A percentile compares a stretch with the other conserved stretches of the same genome.
Evolutionary conservation across 2,113 vertebrate species (phyloP).

Genomic region (Chaetodon auriga): DNA sequence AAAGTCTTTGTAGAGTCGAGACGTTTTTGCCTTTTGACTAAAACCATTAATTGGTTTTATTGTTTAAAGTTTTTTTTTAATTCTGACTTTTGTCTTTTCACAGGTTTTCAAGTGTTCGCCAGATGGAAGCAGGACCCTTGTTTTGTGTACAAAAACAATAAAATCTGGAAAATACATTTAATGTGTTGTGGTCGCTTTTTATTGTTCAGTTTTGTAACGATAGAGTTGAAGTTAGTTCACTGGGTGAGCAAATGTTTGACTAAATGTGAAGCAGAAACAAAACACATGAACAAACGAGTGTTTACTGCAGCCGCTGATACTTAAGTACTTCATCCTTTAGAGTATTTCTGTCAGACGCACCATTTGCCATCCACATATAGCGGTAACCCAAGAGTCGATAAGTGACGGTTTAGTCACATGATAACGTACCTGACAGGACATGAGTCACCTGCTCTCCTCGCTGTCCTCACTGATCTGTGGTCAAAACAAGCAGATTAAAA

Average conservation of each 20-base stretch:
- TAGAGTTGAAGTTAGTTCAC: background rate
- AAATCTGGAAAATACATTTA: slow-evolving; percentile 72
- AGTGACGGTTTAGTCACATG: too few species aligned
- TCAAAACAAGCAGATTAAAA: too few species aligned
- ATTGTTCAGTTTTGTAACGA: background rate
- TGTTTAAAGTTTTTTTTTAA: background rate
- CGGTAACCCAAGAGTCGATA: background rate
- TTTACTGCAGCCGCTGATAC: too few species aligned
- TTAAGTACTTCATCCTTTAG: too few species aligned
- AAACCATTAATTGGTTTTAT: background rate
- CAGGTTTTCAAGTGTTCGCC: slow-evolving; percentile 64
- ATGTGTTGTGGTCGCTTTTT: background rate
- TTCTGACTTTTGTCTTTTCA: slow-evolving; percentile 18
- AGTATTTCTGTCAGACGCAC: too few species aligned
- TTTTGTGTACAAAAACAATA: slow-evolving; percentile 86
- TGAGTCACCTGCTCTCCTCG: too few species aligned
- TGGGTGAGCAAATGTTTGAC: background rate
- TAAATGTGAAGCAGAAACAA: too few species aligned
- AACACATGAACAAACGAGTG: too few species aligned
- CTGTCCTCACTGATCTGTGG: too few species aligned
- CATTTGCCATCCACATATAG: too few species aligned
- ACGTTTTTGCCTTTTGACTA: background rate
- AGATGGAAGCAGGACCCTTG: slow-evolving; percentile 60
- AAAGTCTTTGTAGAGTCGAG: background rate
- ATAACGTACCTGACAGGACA: too few species aligned